Conservation (phyloP, 2,797 vertebrate genomes). For the Bovichtus diacanthus region DNA sequence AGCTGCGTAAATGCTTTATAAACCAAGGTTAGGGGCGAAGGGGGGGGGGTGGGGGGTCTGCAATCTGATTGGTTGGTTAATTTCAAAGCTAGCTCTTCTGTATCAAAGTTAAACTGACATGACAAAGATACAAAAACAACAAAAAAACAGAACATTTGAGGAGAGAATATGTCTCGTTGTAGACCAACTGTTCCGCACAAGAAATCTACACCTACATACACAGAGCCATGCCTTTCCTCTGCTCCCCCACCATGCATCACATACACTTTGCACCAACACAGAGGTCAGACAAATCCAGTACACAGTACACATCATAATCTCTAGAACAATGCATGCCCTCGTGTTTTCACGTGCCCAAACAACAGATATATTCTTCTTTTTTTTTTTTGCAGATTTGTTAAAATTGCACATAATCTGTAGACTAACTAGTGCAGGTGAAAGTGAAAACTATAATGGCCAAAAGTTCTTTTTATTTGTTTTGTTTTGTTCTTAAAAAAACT, state of each 20-base stretch:
- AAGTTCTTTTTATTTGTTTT: not conserved
- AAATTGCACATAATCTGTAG: slow-evolving; percentile 69
- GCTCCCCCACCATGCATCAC: slow-evolving; percentile 80
- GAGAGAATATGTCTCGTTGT: slow-evolving; percentile 57
- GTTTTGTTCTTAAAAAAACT: slow-evolving; percentile 1
- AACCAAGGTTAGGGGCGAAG: slow-evolving; percentile 20
- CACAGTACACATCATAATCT: slow-evolving; percentile 76
- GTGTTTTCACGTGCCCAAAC: slow-evolving; percentile 76
- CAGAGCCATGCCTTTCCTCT: slow-evolving; percentile 71
- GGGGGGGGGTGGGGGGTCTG: slow-evolving; percentile 9
- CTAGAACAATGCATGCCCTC: slow-evolving; percentile 84
- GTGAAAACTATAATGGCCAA: slow-evolving; percentile 22
- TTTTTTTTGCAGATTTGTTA: slow-evolving; percentile 76
- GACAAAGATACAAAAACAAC: slow-evolving; percentile 60
- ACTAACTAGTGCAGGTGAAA: slow-evolving; percentile 56
- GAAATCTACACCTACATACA: slow-evolving; percentile 69
- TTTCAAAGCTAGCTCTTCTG: slow-evolving; percentile 48
- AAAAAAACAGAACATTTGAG: slow-evolving; percentile 56
- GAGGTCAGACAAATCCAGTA: slow-evolving; percentile 80
- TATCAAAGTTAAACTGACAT: slow-evolving; percentile 36
- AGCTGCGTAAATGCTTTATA: slow-evolving; percentile 46
- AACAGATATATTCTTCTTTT: slow-evolving; percentile 34
- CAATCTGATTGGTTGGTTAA: slow-evolving; percentile 41
- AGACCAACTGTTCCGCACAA: slow-evolving; percentile 66
- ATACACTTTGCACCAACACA: slow-evolving; percentile 80